Base-by-base conservation (phyloP, 2,113 vertebrate genomes). In the Budorcas taxicolor region DNA sequence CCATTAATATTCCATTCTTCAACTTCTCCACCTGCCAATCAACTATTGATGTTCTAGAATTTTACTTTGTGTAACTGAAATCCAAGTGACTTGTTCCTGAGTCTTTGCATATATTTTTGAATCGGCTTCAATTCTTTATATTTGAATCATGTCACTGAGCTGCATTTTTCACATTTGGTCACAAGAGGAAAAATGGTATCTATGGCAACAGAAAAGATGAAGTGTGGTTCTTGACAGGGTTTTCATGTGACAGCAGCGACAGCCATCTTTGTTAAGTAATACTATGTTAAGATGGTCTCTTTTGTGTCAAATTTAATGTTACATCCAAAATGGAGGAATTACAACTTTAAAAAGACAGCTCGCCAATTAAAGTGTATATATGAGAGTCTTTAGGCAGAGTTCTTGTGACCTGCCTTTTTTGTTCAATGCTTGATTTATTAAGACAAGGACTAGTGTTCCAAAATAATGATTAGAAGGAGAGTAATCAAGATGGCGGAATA, bases 131-230 rank as follows among this genome's bases (percentile, higher is more conserved):
- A 57, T 96, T 96, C 82, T 89, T 93, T 86, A 78, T 40, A 90
- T 96, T 87, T 36, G 67, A 94, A 97, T 96, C 91, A 86, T 95
- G 95, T 95, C 81, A 96, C 86, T 45, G 87, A 97, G 76, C 96
- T 80, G 58, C 31, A 1, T 74, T 94, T 96, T 97, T 90, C 87
- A 95, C 90, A 96, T 96, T 96, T 84, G 96, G 94, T 96, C 92
- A 92, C 85, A 62, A 96, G 92, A 97, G n/a, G 45, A 85, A 97
- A 97, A 93, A 57, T 98, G 97, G 97, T 98, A 95, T 94, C 97
- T 96, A 98, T 98, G 96, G 97, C 86, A 98, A 98, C 97, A 62
- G 86, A 55, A 95, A 98, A 94, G 83, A 58, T 81, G 78, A 83
- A 93, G 83, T 97, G 78, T 89, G 82, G 36, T 83, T 91, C 82